Base-by-base conservation (phyloP, 2,888 invertebrate species). In the Sussaba pulchella region DNA sequence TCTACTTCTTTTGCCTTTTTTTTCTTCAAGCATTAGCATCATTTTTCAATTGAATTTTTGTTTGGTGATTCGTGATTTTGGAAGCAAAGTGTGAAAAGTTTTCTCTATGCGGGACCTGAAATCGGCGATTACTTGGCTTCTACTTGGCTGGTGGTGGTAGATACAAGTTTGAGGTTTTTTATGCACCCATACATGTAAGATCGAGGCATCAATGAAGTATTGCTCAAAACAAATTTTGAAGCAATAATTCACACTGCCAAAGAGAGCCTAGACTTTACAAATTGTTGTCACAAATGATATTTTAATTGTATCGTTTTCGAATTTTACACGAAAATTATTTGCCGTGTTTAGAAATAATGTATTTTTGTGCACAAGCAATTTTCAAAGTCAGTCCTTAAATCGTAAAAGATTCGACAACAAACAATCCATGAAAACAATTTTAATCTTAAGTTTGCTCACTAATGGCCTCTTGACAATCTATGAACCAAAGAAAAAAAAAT, bases 11-110 rank as follows among this genome's bases (percentile, higher is more conserved):
- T 24, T 54, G 36, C 31, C n/a, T 14, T 41, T 24, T 54, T 52
- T 14, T 54, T 50, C n/a, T n/a, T n/a, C n/a, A 69, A 54, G 67
- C 67, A 69, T 54, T 54, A 41, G 67, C 67, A 54, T 57, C 17
- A 14, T 17, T 36, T 31, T 31, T 31, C 26, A 2, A 10, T 50
- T 4, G 5, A 8, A 26, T 41, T 41, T 41, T 61, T 36, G 41
- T 41, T 54, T 50, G 50, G 50, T 39, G 50, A 39, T 67, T 52
- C 39, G 14, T 21, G 8, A 39, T 67, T 36, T 67, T n/a, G 45
- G 45, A 67, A 19, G 50, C 39, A 24, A 50, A 36, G 50, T 67
- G 66, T 67, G 10, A 36, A 39, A 67, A 39, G 50, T 36, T 50
- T 50, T 10, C 12, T 21, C 50, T 50, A 21, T 67, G 66, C 39